These are phyloP conservation scores for Volucella zonaria DNA, from an alignment of 2,888 invertebrate genomes.

Conservation along the genomic window DNA sequence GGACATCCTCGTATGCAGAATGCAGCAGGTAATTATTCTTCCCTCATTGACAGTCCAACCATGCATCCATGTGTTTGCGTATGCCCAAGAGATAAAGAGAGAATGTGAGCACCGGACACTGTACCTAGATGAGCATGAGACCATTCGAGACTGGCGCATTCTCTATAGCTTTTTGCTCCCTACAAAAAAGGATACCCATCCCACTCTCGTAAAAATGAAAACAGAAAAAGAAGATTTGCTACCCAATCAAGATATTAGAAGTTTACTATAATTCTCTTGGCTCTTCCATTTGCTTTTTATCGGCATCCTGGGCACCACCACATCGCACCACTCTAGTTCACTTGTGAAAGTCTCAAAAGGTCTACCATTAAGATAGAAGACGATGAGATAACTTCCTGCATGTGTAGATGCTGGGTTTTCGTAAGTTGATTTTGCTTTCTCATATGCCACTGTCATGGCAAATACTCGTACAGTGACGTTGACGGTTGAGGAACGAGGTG, in stretches of 20 bases:
- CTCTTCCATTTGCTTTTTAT: constrained; percentile 57
- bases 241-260: constrained; percentile 64
- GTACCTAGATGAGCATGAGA: constrained; percentile 7
- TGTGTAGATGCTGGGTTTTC: constrained; percentile 49
- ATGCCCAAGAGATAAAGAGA: constrained; percentile 27
- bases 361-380: constrained; percentile 45
- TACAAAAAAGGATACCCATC: constrained; percentile 36
- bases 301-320: constrained; percentile 31
- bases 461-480: not conserved
- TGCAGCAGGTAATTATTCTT: constrained; percentile 65
- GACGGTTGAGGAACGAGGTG: not conserved
- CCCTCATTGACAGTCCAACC: constrained; percentile 45
- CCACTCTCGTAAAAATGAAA: constrained; percentile 31
- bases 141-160: constrained; percentile 58
- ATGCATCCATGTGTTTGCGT: constrained; percentile 21
- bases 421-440: constrained; percentile 40
- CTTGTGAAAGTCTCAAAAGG: constrained; percentile 47
- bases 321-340: constrained; percentile 30
- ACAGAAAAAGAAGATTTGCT: constrained; percentile 28
- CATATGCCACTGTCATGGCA: constrained; percentile 25
- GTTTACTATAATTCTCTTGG: constrained; percentile 49
- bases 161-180: constrained; percentile 37
- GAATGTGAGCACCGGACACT: constrained; percentile 39
- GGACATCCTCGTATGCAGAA: constrained; percentile 49
- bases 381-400: constrained; percentile 45